Percentiles rank a stretch among this genome's conserved stretches.
These are phyloP conservation scores for Sinosuthora webbiana DNA, from an alignment of 2,113 vertebrate genomes.

Conservation along the genomic window DNA sequence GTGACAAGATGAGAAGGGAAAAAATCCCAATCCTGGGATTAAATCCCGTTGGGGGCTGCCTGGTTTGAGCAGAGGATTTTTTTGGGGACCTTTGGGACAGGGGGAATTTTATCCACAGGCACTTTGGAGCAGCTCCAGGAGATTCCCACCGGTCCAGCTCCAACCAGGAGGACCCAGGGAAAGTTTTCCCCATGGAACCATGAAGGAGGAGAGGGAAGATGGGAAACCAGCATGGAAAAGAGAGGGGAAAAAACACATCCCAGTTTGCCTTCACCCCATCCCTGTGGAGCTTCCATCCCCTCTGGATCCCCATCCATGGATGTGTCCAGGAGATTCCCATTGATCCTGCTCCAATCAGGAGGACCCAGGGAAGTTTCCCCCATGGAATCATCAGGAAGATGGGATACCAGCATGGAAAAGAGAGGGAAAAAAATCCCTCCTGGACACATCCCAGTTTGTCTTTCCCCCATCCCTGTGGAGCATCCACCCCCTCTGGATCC, in stretches of 20 bases:
- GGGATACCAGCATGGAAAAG: background rate
- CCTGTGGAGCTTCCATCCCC: no score
- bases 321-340: background rate
- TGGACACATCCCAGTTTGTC: background rate
- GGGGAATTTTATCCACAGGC: background rate
- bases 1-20: rapidly evolving
- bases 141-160: background rate
- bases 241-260: background rate
- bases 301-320: background rate
- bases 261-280: background rate
- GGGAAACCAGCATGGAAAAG: background rate
- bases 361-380: rapidly evolving
- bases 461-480: background rate
- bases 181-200: background rate
- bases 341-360: background rate
- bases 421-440: background rate
- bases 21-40: background rate
- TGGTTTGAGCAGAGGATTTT: background rate
- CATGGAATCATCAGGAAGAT: background rate
- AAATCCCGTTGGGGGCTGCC: background rate
- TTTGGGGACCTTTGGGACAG: background rate
- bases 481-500: background rate
- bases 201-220: background rate
- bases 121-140: background rate
- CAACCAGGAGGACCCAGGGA: rapidly evolving